These are phyloP conservation scores for Cyprinodon tularosa DNA, from an alignment of 2,113 vertebrate species.

Conservation along the genomic window DNA sequence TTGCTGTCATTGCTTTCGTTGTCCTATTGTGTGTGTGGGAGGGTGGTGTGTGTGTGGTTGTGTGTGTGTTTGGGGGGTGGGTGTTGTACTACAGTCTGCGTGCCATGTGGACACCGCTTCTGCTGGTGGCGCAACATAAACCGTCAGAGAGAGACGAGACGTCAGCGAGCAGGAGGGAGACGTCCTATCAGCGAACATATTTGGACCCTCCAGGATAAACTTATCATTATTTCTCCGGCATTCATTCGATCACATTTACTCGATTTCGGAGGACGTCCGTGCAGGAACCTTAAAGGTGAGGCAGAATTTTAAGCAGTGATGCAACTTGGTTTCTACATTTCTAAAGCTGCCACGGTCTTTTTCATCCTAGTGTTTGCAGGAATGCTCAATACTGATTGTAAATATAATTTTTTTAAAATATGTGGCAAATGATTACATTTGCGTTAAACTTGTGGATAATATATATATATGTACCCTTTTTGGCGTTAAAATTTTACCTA, in stretches of 20 bases:
- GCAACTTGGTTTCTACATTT: background rate
- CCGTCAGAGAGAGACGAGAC: constrained; percentile 58
- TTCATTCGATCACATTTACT: constrained; percentile 25
- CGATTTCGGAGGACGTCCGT: constrained; percentile 48
- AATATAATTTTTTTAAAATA: background rate
- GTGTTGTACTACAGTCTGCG: constrained; percentile 74
- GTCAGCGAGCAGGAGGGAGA: constrained; percentile 46
- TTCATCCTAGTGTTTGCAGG: background rate
- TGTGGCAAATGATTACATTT: background rate
- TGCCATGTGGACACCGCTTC: constrained; percentile 79
- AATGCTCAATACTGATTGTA: background rate
- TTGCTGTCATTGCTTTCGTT: constrained; percentile 83
- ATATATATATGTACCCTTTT: background rate
- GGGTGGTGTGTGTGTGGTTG: constrained; percentile 53
- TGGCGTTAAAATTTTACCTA: background rate
- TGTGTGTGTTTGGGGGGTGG: constrained; percentile 13
- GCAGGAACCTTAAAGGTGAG: constrained; percentile 56
- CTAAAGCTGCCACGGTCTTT: background rate
- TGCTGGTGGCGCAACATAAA: constrained; percentile 64
- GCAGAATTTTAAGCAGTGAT: constrained; percentile 1
- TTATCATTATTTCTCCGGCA: constrained; percentile 13
- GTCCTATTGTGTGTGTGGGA: constrained; percentile 47
- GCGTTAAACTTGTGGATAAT: background rate
- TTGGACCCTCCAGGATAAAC: constrained; percentile 23
- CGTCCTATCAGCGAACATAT: constrained; percentile 56